Percentiles rank a stretch among this genome's conserved stretches.
These are phyloP conservation scores for Anguilla obscura DNA, from an alignment of 2,797 vertebrate genomes.

Conservation along the genomic window DNA sequence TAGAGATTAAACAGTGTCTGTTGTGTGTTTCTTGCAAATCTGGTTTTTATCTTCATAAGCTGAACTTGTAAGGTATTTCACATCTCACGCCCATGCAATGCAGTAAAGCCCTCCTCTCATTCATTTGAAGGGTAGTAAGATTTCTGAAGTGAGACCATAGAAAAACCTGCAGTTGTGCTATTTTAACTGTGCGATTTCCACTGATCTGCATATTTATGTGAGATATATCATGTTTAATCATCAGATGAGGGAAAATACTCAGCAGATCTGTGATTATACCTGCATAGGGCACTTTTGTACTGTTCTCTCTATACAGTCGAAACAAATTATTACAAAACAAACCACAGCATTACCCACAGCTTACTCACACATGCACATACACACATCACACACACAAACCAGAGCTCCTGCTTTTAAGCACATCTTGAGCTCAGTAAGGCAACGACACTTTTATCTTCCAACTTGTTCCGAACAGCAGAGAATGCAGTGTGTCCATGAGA, in stretches of 20 bases:
- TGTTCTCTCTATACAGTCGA: neutral
- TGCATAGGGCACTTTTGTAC: neutral
- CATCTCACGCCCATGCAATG: neutral
- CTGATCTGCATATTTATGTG: neutral
- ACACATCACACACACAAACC: neutral
- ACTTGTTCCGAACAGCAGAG: neutral
- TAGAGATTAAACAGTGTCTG: neutral
- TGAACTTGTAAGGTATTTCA: neutral
- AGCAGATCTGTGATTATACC: neutral
- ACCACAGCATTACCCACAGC: neutral
- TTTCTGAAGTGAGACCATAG: neutral
- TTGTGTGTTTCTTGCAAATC: neutral
- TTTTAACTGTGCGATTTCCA: neutral
- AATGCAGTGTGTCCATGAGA: neutral
- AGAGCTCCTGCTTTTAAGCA: neutral
- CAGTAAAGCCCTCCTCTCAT: neutral
- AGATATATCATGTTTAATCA: neutral
- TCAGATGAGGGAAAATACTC: neutral
- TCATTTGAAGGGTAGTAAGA: neutral
- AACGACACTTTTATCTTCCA: conserved; percentile 1
- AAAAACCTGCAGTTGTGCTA: neutral
- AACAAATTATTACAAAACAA: neutral
- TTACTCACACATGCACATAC: neutral
- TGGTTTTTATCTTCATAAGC: neutral
- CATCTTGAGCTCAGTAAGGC: neutral